Conservation (phyloP, 2,888 invertebrate species). For the Leptinotarsa tumamoca region DNA sequence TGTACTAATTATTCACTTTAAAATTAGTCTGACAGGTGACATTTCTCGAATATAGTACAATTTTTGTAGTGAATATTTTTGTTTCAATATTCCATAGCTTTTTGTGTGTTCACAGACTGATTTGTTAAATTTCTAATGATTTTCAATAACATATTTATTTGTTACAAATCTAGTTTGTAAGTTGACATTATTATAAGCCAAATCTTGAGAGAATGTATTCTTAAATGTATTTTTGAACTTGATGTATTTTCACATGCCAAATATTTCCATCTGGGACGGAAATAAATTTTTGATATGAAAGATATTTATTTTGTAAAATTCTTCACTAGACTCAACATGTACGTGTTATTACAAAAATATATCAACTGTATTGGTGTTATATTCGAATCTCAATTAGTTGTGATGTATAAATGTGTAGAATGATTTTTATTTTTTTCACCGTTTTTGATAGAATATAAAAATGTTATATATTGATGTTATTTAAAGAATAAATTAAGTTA, state of each 20-base stretch:
- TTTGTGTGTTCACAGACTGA: slow-evolving; percentile 56
- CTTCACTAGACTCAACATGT: slow-evolving; percentile 29
- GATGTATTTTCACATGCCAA: slow-evolving; percentile 52
- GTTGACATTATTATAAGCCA: slow-evolving; percentile 26
- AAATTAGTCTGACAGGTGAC: slow-evolving; percentile 28
- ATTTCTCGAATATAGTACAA: slow-evolving; percentile 42
- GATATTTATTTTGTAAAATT: slow-evolving; percentile 44
- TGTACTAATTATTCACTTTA: slow-evolving; percentile 7
- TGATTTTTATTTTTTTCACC: slow-evolving; percentile 34
- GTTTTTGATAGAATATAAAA: slow-evolving; percentile 35
- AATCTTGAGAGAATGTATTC: slow-evolving; percentile 27
- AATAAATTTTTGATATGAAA: slow-evolving; percentile 45
- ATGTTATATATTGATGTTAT: slow-evolving; percentile 50
- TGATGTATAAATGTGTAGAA: slow-evolving; percentile 42
- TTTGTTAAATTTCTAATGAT: slow-evolving; percentile 51
- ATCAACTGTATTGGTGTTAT: slow-evolving; percentile 19
- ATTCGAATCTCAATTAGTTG: slow-evolving; percentile 39
- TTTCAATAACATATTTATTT: slow-evolving; percentile 38
- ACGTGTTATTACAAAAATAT: slow-evolving; percentile 25
- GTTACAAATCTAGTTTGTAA: slow-evolving; percentile 36
- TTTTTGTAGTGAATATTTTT: slow-evolving; percentile 38
- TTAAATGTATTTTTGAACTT: slow-evolving; percentile 22
- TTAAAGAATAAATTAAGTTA: slow-evolving; percentile 38
- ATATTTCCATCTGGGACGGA: slow-evolving; percentile 48
- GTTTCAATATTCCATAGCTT: slow-evolving; percentile 33